A percentile compares a stretch with the other conserved stretches of the same genome.
Evolutionary conservation across 2,113 vertebrate species (phyloP).

Genomic region (Phaethornis superciliosus): DNA sequence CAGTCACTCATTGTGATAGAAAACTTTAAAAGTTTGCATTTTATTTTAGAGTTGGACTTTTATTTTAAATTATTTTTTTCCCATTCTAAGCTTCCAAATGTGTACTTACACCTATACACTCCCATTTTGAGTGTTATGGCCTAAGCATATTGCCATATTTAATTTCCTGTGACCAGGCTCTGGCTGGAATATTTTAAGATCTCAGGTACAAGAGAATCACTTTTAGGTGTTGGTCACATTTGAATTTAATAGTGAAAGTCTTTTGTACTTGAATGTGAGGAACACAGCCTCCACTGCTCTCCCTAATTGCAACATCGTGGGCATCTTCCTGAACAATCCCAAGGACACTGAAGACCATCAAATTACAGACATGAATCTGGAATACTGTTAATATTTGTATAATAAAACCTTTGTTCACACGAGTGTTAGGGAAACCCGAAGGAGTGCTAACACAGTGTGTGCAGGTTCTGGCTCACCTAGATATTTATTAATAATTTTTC

Average conservation of each 20-base stretch:
- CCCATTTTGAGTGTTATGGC: neutral
- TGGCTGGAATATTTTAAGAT: neutral
- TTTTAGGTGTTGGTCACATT: neutral
- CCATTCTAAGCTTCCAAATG: neutral
- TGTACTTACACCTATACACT: neutral
- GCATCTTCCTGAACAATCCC: neutral
- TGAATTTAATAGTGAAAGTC: neutral
- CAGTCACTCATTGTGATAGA: neutral
- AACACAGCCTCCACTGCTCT: neutral
- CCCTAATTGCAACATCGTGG: neutral
- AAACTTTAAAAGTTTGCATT: neutral
- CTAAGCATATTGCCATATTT: neutral
- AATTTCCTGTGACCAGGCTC: neutral
- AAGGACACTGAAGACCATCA: neutral
- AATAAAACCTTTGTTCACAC: neutral
- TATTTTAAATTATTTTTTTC: neutral
- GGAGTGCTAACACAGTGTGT: neutral
- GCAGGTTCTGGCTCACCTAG: neutral
- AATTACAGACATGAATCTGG: neutral
- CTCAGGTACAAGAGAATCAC: neutral
- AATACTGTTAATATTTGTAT: conserved; percentile 4
- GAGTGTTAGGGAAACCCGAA: neutral
- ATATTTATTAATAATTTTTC: neutral
- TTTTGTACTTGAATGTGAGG: neutral
- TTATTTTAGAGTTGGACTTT: neutral